Percentiles rank a stretch among this genome's conserved stretches.
These are phyloP conservation scores for Meghimatium bilineatum DNA, from an alignment of 2,888 invertebrate species.

Conservation along the genomic window DNA sequence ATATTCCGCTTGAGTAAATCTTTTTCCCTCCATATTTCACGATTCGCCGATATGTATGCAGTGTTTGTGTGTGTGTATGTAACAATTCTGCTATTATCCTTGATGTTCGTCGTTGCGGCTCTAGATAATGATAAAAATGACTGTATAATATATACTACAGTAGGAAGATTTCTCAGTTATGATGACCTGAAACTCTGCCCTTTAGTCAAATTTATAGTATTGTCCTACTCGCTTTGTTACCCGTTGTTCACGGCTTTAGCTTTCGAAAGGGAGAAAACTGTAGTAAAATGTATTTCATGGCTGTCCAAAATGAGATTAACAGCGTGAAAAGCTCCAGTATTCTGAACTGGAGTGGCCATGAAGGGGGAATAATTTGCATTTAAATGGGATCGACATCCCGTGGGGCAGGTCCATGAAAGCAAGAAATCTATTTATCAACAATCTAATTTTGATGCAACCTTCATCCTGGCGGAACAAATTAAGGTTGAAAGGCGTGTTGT, in stretches of 20 bases:
- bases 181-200: neutral
- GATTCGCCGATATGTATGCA: too few relatives aligned
- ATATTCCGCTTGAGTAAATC: too few relatives aligned
- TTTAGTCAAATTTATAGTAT: neutral
- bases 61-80: too few relatives aligned
- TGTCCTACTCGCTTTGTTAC: neutral
- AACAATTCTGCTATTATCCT: too few relatives aligned
- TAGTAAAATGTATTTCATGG: conserved; percentile 36
- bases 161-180: too few relatives aligned
- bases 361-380: conserved; percentile 56
- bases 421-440: conserved; percentile 56
- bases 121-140: neutral
- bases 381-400: conserved; percentile 54
- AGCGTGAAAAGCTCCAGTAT: conserved; percentile 19
- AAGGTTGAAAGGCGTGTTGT: conserved; percentile 50
- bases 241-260: neutral
- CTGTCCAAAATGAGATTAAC: conserved; percentile 32
- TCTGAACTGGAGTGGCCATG: conserved; percentile 12
- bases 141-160: too few relatives aligned
- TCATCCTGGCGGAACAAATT: conserved; percentile 47
- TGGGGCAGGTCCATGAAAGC: conserved; percentile 44
- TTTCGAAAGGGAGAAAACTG: neutral
- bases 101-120: too few relatives aligned
- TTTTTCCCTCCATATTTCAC: too few relatives aligned
- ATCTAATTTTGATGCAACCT: conserved; percentile 55